These are phyloP conservation scores for Araneus ventricosus DNA, from an alignment of 1,140 invertebrate genomes.

Conservation along the genomic window DNA sequence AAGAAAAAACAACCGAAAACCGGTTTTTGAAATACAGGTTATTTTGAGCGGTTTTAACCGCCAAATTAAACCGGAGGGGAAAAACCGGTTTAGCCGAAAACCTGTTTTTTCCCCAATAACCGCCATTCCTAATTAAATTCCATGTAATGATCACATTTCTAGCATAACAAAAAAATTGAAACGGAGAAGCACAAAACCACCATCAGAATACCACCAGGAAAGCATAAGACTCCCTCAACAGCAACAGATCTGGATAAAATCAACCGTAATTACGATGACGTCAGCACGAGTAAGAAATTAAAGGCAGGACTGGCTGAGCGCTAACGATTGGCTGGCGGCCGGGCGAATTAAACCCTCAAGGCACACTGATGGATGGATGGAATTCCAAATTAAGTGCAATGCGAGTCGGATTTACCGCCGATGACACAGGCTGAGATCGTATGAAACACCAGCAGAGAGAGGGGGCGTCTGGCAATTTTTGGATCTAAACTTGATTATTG, in stretches of 20 bases:
- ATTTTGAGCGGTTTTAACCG: too few species aligned
- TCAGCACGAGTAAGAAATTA: neutral
- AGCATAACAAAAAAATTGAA: too few species aligned
- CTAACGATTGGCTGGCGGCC: neutral
- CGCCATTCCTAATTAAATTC: too few species aligned
- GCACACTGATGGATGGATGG: neutral
- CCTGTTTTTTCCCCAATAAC: too few species aligned
- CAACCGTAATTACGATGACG: neutral
- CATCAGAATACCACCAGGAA: too few species aligned
- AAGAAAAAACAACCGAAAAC: too few species aligned
- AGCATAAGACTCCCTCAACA: too few species aligned
- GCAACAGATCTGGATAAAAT: neutral
- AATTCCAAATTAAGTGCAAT: neutral
- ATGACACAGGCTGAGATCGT: neutral
- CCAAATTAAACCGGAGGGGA: too few species aligned
- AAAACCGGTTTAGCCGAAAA: too few species aligned
- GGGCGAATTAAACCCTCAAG: neutral
- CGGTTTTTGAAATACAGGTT: too few species aligned
- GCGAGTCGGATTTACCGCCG: neutral
- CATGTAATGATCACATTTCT: too few species aligned
- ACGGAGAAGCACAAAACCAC: too few species aligned
- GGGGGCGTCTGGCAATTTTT: neutral
- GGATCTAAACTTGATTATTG: neutral
- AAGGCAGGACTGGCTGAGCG: neutral
- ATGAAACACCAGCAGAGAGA: neutral